Percentiles rank a stretch among this genome's conserved stretches.
These are phyloP conservation scores for Nycticebus coucang DNA, from an alignment of 2,113 vertebrate species.

Conservation along the genomic window DNA sequence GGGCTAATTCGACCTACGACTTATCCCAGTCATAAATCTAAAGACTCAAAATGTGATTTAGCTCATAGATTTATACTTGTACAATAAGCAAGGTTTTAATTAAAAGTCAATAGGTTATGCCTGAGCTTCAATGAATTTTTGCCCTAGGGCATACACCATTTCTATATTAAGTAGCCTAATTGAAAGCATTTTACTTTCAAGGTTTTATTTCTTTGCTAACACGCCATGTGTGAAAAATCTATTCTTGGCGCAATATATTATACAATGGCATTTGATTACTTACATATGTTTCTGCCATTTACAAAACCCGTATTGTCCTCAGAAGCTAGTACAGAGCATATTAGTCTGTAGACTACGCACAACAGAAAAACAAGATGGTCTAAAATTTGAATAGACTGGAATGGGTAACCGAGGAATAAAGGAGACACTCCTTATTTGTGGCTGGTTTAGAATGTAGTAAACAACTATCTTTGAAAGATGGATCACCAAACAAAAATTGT, in stretches of 20 bases:
- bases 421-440: slow-evolving; percentile 42
- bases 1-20: slow-evolving; percentile 58
- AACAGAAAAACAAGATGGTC: slow-evolving; percentile 6
- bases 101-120: slow-evolving; percentile 62
- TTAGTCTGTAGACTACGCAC: background rate
- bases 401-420: slow-evolving; percentile 19
- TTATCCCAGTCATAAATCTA: slow-evolving; percentile 57
- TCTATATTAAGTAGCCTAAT: slow-evolving; percentile 54
- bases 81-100: slow-evolving; percentile 68
- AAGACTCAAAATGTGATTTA: slow-evolving; percentile 61
- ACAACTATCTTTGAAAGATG: background rate
- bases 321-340: background rate
- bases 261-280: slow-evolving; percentile 62
- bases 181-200: slow-evolving; percentile 63
- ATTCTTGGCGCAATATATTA: slow-evolving; percentile 54
- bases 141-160: slow-evolving; percentile 9
- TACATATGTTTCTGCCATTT: slow-evolving; percentile 56
- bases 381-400: slow-evolving; percentile 1
- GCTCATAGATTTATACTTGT: slow-evolving; percentile 53
- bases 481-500: slow-evolving; percentile 23
- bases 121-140: slow-evolving; percentile 60
- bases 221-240: slow-evolving; percentile 66
- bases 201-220: slow-evolving; percentile 64
- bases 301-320: slow-evolving; percentile 67
- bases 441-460: slow-evolving; percentile 62